These are phyloP conservation scores for Nemoura dubitans DNA, from an alignment of 2,888 invertebrate genomes.

Conservation along the genomic window DNA sequence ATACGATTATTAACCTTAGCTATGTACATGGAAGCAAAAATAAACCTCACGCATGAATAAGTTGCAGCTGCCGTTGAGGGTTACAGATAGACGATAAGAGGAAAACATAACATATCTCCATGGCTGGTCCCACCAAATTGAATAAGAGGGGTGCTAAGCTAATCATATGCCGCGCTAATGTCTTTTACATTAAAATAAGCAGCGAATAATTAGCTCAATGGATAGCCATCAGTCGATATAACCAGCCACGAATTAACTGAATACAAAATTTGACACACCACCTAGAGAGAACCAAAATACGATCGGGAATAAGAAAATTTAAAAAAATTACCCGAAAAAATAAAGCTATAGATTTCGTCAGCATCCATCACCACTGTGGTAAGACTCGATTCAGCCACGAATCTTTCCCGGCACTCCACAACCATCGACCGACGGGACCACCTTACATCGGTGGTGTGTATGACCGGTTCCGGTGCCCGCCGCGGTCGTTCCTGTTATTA, in stretches of 20 bases:
- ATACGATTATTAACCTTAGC: neutral
- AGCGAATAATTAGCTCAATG: no score
- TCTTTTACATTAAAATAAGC: no score
- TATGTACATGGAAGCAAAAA: neutral
- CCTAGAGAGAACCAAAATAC: neutral
- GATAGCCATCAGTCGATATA: no score
- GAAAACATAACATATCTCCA: neutral
- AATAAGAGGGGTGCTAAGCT: no score
- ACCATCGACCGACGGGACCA: no score
- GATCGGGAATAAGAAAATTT: neutral
- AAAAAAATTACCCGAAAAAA: neutral
- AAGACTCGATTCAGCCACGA: neutral
- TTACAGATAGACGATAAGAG: neutral
- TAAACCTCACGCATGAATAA: neutral
- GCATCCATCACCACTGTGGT: neutral
- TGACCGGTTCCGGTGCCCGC: conserved; percentile 1
- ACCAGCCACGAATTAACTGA: neutral
- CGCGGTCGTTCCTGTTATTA: neutral
- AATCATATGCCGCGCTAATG: no score
- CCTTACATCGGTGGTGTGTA: conserved; percentile 30
- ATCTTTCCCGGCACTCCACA: no score
- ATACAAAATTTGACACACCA: neutral
- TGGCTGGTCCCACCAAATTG: neutral
- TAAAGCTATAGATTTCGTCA: neutral
- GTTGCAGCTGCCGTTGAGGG: neutral